phyloP scores from a whole-genome alignment of 2,888 invertebrate genomes.

The Xiphydria camelus region DNA sequence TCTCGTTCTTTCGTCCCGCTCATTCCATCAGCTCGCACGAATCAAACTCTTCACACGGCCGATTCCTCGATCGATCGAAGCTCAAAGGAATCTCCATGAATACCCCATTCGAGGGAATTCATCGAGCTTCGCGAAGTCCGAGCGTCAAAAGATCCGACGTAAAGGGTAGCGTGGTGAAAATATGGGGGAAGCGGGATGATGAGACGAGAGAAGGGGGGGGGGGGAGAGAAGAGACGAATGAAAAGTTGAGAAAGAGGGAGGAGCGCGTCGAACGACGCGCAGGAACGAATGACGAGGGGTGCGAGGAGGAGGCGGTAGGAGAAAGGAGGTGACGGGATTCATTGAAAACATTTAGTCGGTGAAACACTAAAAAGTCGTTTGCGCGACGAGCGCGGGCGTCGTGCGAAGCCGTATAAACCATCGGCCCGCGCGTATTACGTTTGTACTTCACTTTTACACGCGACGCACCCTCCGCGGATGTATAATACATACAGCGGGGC shows the following conservation, averaged over 20 bases:
- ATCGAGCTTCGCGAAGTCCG: neutral
- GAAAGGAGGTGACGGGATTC: constrained; percentile 2
- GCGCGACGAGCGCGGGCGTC: neutral
- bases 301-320: neutral
- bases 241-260: neutral
- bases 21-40: too few species aligned
- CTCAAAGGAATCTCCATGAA: too few species aligned
- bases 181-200: neutral
- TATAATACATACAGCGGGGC: too few species aligned
- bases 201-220: neutral
- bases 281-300: too few species aligned
- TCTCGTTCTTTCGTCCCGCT: too few species aligned
- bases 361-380: constrained; percentile 12
- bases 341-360: constrained; percentile 15
- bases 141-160: neutral
- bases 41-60: too few species aligned
- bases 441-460: too few species aligned
- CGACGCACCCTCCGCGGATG: too few species aligned
- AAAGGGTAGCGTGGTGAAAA: neutral
- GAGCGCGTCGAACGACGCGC: too few species aligned
- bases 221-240: neutral
- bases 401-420: neutral
- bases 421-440: too few species aligned
- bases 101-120: neutral
- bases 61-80: too few species aligned